Percentiles rank a stretch among this genome's conserved stretches.
Conservation (phyloP, 2,888 invertebrate species). For the Bellardia pandia region DNA sequence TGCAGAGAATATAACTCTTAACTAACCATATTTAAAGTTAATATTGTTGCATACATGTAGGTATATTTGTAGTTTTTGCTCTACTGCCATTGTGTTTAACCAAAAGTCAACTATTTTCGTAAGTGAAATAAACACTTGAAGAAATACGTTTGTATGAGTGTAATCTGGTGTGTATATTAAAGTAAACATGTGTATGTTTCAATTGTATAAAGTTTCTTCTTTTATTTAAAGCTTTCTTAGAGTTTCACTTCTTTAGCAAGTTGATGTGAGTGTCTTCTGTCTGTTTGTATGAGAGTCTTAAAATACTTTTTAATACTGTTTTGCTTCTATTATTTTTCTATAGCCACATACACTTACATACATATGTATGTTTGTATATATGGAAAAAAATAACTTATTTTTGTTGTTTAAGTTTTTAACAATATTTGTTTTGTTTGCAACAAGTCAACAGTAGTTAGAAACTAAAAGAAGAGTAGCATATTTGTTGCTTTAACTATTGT, state of each 20-base stretch:
- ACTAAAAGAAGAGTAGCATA: conserved; percentile 60
- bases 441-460: conserved; percentile 71
- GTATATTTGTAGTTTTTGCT: conserved; percentile 13
- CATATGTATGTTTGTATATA: background rate
- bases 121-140: conserved; percentile 67
- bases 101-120: conserved; percentile 67
- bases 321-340: background rate
- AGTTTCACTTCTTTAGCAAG: conserved; percentile 32
- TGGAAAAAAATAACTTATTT: background rate
- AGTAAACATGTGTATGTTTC: background rate
- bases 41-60: conserved; percentile 22
- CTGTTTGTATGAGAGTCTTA: conserved; percentile 33
- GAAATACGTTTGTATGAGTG: conserved; percentile 2
- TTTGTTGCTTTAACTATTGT: conserved; percentile 63
- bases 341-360: background rate
- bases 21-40: conserved; percentile 61
- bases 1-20: background rate
- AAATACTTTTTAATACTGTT: conserved; percentile 61
- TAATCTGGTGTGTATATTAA: background rate
- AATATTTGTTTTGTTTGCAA: conserved; percentile 72
- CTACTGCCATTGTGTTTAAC: conserved; percentile 59
- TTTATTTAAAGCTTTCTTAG: conserved; percentile 37
- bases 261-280: background rate
- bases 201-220: conserved; percentile 33
- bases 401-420: conserved; percentile 64